Evolutionary conservation across 2,113 vertebrate genomes (phyloP).

Genomic region (Mus musculus): GRCm39 chr16:66918501-66919000

Average conservation of each 20-base stretch:
- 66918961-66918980: background rate
- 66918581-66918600: constrained; percentile 31
- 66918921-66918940: background rate
- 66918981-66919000: background rate
- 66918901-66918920: background rate
- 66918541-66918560: constrained; percentile 77
- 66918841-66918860: background rate
- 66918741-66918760: background rate
- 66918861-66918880: background rate
- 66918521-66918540: constrained; percentile 84
- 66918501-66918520: constrained; percentile 84
- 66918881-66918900: background rate
- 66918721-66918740: background rate
- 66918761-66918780: background rate
- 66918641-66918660: constrained; percentile 1
- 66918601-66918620: constrained; percentile 22
- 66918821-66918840: background rate
- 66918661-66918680: constrained; percentile 67
- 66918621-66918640: constrained; percentile 44
- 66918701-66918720: background rate
- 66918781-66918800: background rate
- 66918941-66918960: background rate
- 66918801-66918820: background rate
- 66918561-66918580: constrained; percentile 61
- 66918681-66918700: background rate